Evolutionary conservation across 2,888 invertebrate species (phyloP), one percentile per base, ranked within the genome.

Genomic region (Pharmacophagus antenor): DNA sequence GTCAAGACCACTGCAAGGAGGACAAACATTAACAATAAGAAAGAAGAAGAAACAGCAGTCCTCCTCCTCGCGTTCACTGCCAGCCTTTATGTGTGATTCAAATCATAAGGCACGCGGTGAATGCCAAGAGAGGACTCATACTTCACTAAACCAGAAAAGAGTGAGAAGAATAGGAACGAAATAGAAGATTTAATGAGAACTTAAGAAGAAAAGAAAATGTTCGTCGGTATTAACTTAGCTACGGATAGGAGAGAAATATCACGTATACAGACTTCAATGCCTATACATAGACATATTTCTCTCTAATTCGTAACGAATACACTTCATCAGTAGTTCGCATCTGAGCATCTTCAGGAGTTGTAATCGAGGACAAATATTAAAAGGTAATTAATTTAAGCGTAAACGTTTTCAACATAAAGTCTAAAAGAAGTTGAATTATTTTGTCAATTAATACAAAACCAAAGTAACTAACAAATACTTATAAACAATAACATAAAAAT

Each of bases 91-190:
- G 95, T 94, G 92, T 92, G 87, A 49, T 77, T 88, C 84, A 65
- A 88, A 93, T 95, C 97, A 97, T 98, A 98, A 98, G 97, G 98
- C 98, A 98, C 98, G 98, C 97, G 97, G 98, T 98, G 97, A 98
- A 98, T 98, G 97, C 97, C 97, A 98, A 97, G 97, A 96, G 97
- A 95, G 95, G 95, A 94, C 95, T 86, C 71, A 79, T 71, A 56
- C 87, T 59, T 66, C 88, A 65, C 62, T 66, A 58, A 65, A 63
- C 58, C 61, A 46, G 37, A 37, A 4, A n/a, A n/a, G n/a, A n/a
- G 37, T 37, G 5, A 37, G 18, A 44, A 18, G 18, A 8, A 44
- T 8, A 42, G 8, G 42, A 15, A 31, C n/a, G n/a, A 27, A 27
- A 27, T 10, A 27, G 27, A 27, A 27, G 27, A 27, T 7, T 10